Evolutionary conservation across 1,140 invertebrate species (phyloP).

Genomic region (Bombus impatiens): DNA sequence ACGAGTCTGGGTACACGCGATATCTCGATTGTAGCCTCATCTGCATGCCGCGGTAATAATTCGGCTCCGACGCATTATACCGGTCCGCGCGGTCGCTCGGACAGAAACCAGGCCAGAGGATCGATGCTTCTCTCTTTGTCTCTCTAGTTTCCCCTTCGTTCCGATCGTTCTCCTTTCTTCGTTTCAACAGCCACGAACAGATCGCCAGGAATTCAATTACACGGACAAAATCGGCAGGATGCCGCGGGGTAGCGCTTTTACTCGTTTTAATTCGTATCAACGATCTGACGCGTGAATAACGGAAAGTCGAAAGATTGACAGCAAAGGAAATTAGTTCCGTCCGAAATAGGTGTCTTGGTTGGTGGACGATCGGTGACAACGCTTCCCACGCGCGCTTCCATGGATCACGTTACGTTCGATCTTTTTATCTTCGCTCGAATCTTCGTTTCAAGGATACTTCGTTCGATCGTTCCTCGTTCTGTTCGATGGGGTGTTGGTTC

Average conservation of each 20-base stretch:
- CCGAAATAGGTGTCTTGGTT: not conserved
- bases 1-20: conserved; percentile 63
- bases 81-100: conserved; percentile 47
- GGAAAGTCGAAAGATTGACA: not conserved
- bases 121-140: conserved; percentile 54
- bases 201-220: conserved; percentile 62
- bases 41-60: conserved; percentile 71
- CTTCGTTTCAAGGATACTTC: not conserved
- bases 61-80: conserved; percentile 63
- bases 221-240: conserved; percentile 51
- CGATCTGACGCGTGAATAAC: conserved; percentile 54
- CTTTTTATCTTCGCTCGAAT: not conserved
- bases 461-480: not conserved
- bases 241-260: conserved; percentile 26
- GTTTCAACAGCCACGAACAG: conserved; percentile 9
- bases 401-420: not conserved
- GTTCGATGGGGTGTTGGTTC: not conserved
- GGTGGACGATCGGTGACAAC: not conserved
- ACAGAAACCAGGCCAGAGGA: conserved; percentile 68
- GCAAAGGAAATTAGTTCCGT: not conserved
- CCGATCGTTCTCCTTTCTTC: conserved; percentile 20
- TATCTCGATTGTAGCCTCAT: conserved; percentile 71
- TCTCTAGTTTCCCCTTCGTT: conserved; percentile 6
- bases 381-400: not conserved
- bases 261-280: conserved; percentile 56